Base-by-base conservation (phyloP, 53 echinoderm and acorn worm species). In the Crossaster papposus region DNA sequence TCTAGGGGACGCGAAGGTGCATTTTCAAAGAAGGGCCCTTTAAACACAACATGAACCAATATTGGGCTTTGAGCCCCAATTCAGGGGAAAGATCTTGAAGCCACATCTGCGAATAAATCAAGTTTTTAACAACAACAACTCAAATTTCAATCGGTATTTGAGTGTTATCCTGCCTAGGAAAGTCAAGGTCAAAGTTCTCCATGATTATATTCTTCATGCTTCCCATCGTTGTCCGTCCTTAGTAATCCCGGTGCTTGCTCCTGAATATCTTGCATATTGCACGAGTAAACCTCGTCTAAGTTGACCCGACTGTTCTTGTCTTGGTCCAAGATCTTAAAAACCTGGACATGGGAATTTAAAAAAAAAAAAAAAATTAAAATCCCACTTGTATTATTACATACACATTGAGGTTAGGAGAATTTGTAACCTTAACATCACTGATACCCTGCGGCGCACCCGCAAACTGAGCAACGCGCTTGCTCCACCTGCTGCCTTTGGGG, bases 271-370 rank as follows among this genome's bases (percentile, higher is more conserved):
- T 33, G 51, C 76, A 90, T 90, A 34, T 90, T 83, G 80, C 77
- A 82, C 17, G 85, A 79, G 36, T 89, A 89, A 8, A 92, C 82
- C 64, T 96, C 96, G 32, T 82, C 64, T 30, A 92, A 15, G n/a
- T 91, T 86, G 0, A 96, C 73, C 30, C 38, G 54, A 26, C 70
- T 71, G 84, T 96, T 91, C 32, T 81, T 64, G 54, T 96, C 82
- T 9, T 38, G 36, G 86, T 96, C 96, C 35, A 96, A 32, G 23
- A 89, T 80, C 30, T 72, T 18, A 87, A 96, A 96, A 50, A 96
- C 28, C 96, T 96, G 93, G 24, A 30, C 14, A 71, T 62, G 37
- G 23, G 33, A 64, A 82, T 32, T 35, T 17, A 80, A 30, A 33
- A 80, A 17, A 31, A 35, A 2, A n/a, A 14, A 32, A 44, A 44